A percentile compares a stretch with the other conserved stretches of the same genome.
Conservation (phyloP, 2,888 invertebrate genomes). For the Amiota minor region DNA sequence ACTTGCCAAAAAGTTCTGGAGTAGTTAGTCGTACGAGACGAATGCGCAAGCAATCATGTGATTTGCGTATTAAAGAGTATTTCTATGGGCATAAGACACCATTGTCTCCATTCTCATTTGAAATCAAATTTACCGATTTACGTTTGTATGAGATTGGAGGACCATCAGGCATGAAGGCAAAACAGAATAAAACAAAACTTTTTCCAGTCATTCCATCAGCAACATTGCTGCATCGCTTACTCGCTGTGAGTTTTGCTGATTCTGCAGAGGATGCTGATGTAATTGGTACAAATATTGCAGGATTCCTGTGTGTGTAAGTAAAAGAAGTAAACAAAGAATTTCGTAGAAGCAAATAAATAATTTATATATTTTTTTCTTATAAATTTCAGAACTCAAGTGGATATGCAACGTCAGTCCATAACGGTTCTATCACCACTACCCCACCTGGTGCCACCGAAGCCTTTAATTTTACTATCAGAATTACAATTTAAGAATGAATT, state of each 20-base stretch:
- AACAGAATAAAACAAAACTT: constrained; percentile 92
- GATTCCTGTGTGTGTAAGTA: constrained; percentile 93
- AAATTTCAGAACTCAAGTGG: constrained; percentile 87
- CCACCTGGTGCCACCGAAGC: constrained; percentile 92
- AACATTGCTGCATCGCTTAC: constrained; percentile 87
- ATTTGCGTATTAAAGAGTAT: constrained; percentile 90
- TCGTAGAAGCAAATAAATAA: neutral
- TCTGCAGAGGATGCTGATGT: constrained; percentile 85
- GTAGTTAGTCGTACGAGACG: constrained; percentile 89
- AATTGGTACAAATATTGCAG: constrained; percentile 89
- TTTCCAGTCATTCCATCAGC: constrained; percentile 85
- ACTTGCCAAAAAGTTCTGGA: constrained; percentile 96
- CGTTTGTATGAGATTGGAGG: constrained; percentile 93
- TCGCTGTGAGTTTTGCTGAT: constrained; percentile 91
- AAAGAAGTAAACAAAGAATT: neutral
- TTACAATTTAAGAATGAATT: constrained; percentile 93
- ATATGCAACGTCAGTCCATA: constrained; percentile 88
- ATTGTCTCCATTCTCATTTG: constrained; percentile 94
- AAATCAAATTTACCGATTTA: constrained; percentile 91
- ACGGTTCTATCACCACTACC: constrained; percentile 96
- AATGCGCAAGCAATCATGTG: constrained; percentile 83
- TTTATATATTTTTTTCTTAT: constrained; percentile 11
- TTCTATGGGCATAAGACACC: constrained; percentile 91
- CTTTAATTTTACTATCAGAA: constrained; percentile 89
- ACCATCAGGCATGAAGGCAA: constrained; percentile 93